A percentile compares a stretch with the other conserved stretches of the same genome.
Conservation (phyloP, 2,888 invertebrate species). For the Miltochrista miniata region DNA sequence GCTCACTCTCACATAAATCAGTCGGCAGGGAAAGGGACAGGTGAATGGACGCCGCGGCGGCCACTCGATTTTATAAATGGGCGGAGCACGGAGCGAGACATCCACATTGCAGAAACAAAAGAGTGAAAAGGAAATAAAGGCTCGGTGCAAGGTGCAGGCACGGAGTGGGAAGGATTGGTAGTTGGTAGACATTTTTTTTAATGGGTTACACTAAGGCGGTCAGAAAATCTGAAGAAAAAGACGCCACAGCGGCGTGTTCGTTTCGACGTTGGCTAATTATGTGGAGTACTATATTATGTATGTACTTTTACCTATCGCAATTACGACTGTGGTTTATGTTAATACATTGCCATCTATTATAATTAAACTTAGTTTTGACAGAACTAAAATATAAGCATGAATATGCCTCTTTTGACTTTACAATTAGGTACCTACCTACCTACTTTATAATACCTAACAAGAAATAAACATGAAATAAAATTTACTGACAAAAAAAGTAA, state of each 20-base stretch:
- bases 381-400: slow-evolving; percentile 28
- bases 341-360: slow-evolving; percentile 36
- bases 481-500: background rate
- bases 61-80: slow-evolving; percentile 82
- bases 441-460: background rate
- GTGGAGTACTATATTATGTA: slow-evolving; percentile 48
- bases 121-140: slow-evolving; percentile 79
- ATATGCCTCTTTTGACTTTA: background rate
- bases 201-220: slow-evolving; percentile 68
- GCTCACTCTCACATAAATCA: slow-evolving; percentile 83
- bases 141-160: slow-evolving; percentile 73
- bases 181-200: slow-evolving; percentile 54
- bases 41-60: slow-evolving; percentile 71
- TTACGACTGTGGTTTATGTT: slow-evolving; percentile 43
- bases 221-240: slow-evolving; percentile 76
- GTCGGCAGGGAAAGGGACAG: slow-evolving; percentile 79
- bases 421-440: too few species aligned
- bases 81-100: slow-evolving; percentile 79
- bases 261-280: slow-evolving; percentile 50
- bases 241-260: slow-evolving; percentile 35
- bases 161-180: slow-evolving; percentile 60
- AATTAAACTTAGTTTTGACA: slow-evolving; percentile 34
- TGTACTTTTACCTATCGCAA: slow-evolving; percentile 39
- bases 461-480: too few species aligned
- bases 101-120: slow-evolving; percentile 76